phyloP scores from a whole-genome alignment of 2,113 vertebrate genomes.

The Daphoenositta chrysoptera region DNA sequence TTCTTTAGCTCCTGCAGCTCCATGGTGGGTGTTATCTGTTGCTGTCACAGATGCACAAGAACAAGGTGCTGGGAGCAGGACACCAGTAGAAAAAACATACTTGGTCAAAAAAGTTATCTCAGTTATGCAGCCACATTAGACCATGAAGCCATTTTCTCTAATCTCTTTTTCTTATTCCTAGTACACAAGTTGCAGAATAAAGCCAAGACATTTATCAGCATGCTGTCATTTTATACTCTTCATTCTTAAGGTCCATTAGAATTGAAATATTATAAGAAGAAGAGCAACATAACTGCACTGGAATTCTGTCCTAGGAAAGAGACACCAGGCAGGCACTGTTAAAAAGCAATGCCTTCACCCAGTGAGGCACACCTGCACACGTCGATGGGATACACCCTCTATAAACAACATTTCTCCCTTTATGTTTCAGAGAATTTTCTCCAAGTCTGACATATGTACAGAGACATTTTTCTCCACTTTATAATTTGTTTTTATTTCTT shows the following conservation, averaged over 20 bases:
- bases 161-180: neutral
- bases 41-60: neutral
- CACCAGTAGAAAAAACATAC: neutral
- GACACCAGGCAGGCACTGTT: neutral
- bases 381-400: fast-evolving
- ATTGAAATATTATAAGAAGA: neutral
- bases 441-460: neutral
- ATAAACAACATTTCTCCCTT: neutral
- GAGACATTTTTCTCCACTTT: neutral
- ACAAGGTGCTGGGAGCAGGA: neutral
- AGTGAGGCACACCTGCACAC: too few species aligned
- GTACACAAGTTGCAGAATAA: neutral
- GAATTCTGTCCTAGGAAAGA: neutral
- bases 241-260: neutral
- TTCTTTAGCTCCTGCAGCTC: neutral
- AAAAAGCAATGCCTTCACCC: neutral
- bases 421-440: neutral
- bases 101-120: neutral
- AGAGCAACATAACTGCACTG: neutral
- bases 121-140: neutral
- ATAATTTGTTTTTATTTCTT: neutral
- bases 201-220: neutral
- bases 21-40: neutral
- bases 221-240: neutral
- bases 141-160: neutral